Evolutionary conservation across 2,113 vertebrate genomes (phyloP), one percentile per base, ranked within the genome.

Genomic region (Cynocephalus volans): DNA sequence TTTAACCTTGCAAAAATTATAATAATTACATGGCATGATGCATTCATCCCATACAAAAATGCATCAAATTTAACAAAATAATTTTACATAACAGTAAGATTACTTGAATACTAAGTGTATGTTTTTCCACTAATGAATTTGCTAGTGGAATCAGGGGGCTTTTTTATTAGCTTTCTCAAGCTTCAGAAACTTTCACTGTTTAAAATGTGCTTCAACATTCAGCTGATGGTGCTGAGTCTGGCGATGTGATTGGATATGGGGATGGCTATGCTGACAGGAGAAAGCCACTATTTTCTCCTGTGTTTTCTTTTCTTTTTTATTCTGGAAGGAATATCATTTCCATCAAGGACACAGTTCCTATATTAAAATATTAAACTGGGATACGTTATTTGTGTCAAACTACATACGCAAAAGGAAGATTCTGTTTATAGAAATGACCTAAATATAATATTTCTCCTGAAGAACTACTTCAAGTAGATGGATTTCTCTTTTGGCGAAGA

Each of bases 1-100:
- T 97, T 96, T 94, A 93, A 8, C n/a, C 97, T 91, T 95, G n/a
- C 31, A 91, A 94, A 97, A 93, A 90, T 88, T 96, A 88, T 97
- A 64, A 94, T 97, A 95, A 95, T 79, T 84, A 92, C 73, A 73
- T 19, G 82, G 52, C 77, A 26, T 26, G 2, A 82, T 65, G 48
- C 88, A 91, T 95, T 97, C 45, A 45, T 85, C 50, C 26, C 83
- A 62, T 72, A 72, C 24, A 96, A 88, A 92, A 95, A 93, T 89
- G 24, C 41, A 89, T 92, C 58, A 26, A 14, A 72, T 90, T 93
- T 93, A 94, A 88, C 31, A 95, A 97, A 93, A 97, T 97, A 96
- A 93, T 97, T 97, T 95, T 96, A 64, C 54, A 72, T 93, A 87
- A 89, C 60, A 97, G 95, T 98, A 72, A 86, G 81, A 48, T 87